Conservation (phyloP, 2,113 vertebrate species). For the Pelodiscus sinensis region DNA sequence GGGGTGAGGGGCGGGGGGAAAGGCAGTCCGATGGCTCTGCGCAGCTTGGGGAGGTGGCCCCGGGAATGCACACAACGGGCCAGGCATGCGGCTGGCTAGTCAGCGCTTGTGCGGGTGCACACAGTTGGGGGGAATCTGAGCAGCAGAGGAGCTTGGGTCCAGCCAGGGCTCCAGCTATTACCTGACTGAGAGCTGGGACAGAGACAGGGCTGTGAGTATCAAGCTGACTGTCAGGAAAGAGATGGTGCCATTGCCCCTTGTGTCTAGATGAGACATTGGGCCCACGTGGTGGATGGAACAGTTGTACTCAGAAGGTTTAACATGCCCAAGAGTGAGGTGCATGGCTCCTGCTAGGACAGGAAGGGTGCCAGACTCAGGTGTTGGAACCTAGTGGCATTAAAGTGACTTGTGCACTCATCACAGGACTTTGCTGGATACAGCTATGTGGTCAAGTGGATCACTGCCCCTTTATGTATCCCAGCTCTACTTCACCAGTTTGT, state of each 20-base stretch:
- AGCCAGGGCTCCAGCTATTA: not conserved
- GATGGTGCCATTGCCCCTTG: not conserved
- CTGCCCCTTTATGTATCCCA: not conserved
- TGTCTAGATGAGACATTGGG: not conserved
- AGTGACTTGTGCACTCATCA: not conserved
- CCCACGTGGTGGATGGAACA: not conserved
- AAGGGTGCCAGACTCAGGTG: not conserved
- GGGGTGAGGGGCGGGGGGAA: not conserved
- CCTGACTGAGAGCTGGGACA: not conserved
- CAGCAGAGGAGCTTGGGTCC: not conserved
- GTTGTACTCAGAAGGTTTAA: too few relatives aligned
- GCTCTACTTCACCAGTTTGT: not conserved
- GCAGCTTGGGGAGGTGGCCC: not conserved
- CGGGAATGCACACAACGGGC: not conserved
- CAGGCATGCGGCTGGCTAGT: too few relatives aligned
- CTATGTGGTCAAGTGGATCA: rapidly evolving
- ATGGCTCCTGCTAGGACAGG: too few relatives aligned
- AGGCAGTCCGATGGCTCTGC: not conserved
- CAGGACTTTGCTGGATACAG: too few relatives aligned
- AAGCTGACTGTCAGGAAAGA: not conserved
- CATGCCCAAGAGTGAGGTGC: too few relatives aligned
- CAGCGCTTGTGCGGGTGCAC: not conserved
- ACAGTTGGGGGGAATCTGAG: not conserved
- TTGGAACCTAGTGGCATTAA: not conserved
- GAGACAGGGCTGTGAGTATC: not conserved